Evolutionary conservation across 2,888 invertebrate species (phyloP).

Genomic region (Dolichopus griseipennis): DNA sequence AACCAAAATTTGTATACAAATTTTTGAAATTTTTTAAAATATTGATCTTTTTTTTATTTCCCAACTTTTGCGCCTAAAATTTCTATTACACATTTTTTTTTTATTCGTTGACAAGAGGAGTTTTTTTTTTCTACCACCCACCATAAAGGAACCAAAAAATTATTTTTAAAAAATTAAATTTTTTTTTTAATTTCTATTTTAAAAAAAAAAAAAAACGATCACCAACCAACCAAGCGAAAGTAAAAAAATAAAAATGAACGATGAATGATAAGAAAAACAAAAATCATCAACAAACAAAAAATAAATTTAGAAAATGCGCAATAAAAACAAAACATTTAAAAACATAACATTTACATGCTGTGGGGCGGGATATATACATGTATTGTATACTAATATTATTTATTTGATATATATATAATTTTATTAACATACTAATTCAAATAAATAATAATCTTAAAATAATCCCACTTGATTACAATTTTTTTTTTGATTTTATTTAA

Average conservation of each 20-base stretch:
- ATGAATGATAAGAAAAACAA: background rate
- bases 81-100: background rate
- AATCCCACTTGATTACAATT: background rate
- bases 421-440: background rate
- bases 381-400: background rate
- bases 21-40: no score
- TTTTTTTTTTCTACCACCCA: background rate
- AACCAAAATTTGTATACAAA: no score
- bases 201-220: background rate
- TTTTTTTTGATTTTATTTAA: no score
- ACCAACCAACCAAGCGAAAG: background rate
- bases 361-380: background rate
- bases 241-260: no score
- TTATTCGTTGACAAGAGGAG: background rate
- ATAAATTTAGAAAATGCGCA: background rate
- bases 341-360: background rate
- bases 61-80: no score
- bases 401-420: background rate
- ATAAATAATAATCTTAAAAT: background rate
- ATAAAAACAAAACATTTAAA: background rate
- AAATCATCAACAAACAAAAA: background rate
- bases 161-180: background rate
- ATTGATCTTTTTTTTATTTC: no score
- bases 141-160: background rate
- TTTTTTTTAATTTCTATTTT: background rate